Percentiles rank a stretch among this genome's conserved stretches.
Evolutionary conservation across 1,140 invertebrate species (phyloP).

Genomic region (Neomicropteryx cornuta): DNA sequence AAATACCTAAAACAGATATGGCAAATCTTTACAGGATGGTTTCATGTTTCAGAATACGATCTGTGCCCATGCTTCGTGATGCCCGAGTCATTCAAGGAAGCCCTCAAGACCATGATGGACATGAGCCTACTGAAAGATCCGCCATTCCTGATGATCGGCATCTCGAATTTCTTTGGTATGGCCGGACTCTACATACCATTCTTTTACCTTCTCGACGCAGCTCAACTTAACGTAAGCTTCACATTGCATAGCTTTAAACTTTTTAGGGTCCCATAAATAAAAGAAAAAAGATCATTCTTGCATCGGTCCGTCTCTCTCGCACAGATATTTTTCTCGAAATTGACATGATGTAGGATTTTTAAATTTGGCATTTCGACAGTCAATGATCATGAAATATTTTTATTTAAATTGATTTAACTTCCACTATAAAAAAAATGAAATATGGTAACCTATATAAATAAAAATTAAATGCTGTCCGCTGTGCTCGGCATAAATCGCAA

Average conservation of each 20-base stretch:
- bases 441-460: no score
- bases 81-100: slow-evolving; percentile 69
- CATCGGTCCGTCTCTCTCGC: neutral
- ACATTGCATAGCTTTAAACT: slow-evolving; percentile 1
- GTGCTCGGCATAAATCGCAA: no score
- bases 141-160: slow-evolving; percentile 83
- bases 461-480: no score
- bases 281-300: neutral
- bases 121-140: slow-evolving; percentile 81
- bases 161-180: slow-evolving; percentile 88
- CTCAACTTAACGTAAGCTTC: slow-evolving; percentile 49
- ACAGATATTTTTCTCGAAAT: neutral
- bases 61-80: slow-evolving; percentile 69
- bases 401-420: no score
- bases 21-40: no score
- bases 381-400: no score
- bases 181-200: slow-evolving; percentile 93
- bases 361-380: no score
- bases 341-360: neutral
- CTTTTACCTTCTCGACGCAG: slow-evolving; percentile 82
- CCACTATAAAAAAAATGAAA: no score
- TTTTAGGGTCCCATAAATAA: slow-evolving; percentile 1
- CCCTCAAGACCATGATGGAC: slow-evolving; percentile 88
- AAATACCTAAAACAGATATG: no score
- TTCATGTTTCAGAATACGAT: slow-evolving; percentile 44